Conservation (phyloP, 2,113 vertebrate species). For the Apteryx mantelli region DNA sequence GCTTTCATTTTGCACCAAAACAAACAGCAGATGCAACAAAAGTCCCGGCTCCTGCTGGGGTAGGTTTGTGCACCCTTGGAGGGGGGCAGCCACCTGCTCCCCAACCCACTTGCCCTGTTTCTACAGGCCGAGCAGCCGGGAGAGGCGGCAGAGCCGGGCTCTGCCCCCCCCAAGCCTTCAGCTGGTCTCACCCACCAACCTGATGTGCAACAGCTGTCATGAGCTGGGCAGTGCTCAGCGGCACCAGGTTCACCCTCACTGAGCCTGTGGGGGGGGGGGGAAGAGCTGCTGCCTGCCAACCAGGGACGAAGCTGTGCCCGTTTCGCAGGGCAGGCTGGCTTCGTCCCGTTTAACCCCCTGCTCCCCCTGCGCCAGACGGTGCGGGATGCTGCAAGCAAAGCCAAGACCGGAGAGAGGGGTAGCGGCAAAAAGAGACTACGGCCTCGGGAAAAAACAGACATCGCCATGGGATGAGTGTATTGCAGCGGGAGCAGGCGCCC, state of each 20-base stretch:
- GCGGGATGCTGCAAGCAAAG: rapidly evolving
- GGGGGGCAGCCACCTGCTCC: neutral
- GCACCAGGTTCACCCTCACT: rapidly evolving
- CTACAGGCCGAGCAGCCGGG: neutral
- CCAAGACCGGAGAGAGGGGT: neutral
- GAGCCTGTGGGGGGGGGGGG: neutral
- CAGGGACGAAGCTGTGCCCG: neutral
- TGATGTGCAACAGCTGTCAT: neutral
- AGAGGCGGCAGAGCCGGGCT: neutral
- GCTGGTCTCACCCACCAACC: too few species aligned
- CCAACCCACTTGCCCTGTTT: rapidly evolving
- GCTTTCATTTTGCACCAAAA: constrained; percentile 28
- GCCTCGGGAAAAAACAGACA: neutral
- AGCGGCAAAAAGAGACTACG: neutral
- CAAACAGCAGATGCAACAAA: neutral
- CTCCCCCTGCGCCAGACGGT: neutral
- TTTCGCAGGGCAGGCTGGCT: neutral
- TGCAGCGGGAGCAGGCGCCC: neutral
- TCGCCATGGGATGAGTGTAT: rapidly evolving
- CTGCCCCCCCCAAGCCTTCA: too few species aligned
- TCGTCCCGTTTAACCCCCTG: neutral
- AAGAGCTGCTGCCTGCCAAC: neutral
- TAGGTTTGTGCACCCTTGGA: rapidly evolving
- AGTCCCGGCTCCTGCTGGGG: neutral
- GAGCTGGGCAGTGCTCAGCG: neutral